These are phyloP conservation scores for Phymorhynchus buccinoides DNA, from an alignment of 1,140 invertebrate species.

Conservation along the genomic window DNA sequence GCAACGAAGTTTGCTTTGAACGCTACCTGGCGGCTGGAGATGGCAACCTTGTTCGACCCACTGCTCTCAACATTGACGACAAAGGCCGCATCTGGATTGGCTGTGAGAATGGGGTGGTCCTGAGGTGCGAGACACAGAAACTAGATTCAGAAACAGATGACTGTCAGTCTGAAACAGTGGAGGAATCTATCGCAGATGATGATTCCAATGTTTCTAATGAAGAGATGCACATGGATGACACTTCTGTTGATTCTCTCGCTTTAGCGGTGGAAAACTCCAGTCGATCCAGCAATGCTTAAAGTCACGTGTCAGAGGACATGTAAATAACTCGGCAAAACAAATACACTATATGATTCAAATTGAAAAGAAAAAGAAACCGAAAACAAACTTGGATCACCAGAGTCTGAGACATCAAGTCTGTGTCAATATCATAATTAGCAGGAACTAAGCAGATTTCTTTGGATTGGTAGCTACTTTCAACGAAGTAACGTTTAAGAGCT, in stretches of 20 bases:
- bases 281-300: not conserved
- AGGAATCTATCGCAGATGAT: not conserved
- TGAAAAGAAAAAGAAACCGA: too few relatives aligned
- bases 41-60: constrained; percentile 18
- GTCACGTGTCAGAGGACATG: not conserved
- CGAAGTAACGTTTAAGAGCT: too few relatives aligned
- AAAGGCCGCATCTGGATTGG: constrained; percentile 6
- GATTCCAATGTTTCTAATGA: not conserved
- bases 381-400: too few relatives aligned
- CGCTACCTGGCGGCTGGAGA: constrained; percentile 25
- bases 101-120: constrained; percentile 22
- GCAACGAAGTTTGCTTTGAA: constrained; percentile 1
- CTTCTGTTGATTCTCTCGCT: too few relatives aligned
- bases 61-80: constrained; percentile 2
- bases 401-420: too few relatives aligned
- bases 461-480: too few relatives aligned
- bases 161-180: too few relatives aligned
- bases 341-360: too few relatives aligned
- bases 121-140: not conserved
- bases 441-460: too few relatives aligned
- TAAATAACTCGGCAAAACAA: too few relatives aligned
- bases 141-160: not conserved
- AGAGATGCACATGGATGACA: not conserved
- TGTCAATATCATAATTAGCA: too few relatives aligned
- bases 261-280: not conserved